Percentiles rank a stretch among this genome's conserved stretches.
Evolutionary conservation across 1,140 invertebrate genomes (phyloP).

Genomic region (Zaprionus gabonicus): DNA sequence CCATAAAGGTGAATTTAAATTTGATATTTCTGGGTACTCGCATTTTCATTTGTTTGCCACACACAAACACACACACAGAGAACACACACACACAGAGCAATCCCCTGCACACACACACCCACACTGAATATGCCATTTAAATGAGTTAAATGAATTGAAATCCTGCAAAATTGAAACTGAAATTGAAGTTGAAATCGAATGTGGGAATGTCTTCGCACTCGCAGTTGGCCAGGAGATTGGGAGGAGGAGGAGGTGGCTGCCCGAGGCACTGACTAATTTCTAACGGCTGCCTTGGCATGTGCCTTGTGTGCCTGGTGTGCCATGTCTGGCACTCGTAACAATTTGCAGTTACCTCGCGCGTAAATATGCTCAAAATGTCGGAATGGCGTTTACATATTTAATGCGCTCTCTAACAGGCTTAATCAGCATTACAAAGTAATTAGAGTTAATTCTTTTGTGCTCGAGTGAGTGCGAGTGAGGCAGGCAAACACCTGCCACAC

Average conservation of each 20-base stretch:
- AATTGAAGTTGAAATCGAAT: constrained; percentile 46
- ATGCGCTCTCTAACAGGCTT: constrained; percentile 75
- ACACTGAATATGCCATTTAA: constrained; percentile 40
- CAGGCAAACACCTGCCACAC: constrained; percentile 46
- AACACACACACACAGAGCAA: background rate
- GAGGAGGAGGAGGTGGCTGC: too few relatives aligned
- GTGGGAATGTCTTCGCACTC: background rate
- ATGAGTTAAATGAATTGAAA: constrained; percentile 64
- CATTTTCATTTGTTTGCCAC: constrained; percentile 33
- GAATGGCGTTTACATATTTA: constrained; percentile 75
- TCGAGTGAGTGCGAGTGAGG: constrained; percentile 37
- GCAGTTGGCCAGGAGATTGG: background rate
- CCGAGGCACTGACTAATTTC: background rate
- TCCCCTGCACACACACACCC: background rate
- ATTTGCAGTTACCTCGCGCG: constrained; percentile 3
- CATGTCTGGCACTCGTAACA: background rate
- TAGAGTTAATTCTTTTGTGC: constrained; percentile 81
- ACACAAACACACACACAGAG: background rate
- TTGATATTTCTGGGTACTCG: constrained; percentile 47
- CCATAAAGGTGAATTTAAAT: constrained; percentile 79
- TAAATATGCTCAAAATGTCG: constrained; percentile 77
- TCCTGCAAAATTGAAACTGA: constrained; percentile 23
- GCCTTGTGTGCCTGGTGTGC: background rate
- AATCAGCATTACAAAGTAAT: constrained; percentile 82
- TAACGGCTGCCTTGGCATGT: background rate